Evolutionary conservation across 2,113 vertebrate species (phyloP).

Genomic region (Entomyzon cyanotis): DNA sequence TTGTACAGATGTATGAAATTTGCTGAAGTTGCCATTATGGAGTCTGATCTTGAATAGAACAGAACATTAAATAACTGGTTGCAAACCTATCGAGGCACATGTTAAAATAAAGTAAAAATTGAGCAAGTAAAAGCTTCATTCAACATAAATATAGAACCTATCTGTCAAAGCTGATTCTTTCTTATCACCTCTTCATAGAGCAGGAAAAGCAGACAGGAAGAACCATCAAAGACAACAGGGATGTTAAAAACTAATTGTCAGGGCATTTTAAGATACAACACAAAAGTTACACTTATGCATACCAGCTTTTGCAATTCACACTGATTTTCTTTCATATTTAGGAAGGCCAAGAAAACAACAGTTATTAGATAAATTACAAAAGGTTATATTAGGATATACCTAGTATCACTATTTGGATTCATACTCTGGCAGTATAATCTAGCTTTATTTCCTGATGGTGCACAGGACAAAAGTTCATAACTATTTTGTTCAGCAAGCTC

Average conservation of each 20-base stretch:
- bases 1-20: neutral
- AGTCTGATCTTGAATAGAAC: neutral
- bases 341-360: neutral
- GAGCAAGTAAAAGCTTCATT: neutral
- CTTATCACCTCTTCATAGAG: neutral
- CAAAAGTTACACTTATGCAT: neutral
- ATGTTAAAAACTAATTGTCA: neutral
- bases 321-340: neutral
- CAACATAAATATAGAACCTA: neutral
- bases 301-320: neutral
- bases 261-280: neutral
- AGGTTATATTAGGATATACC: neutral
- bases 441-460: neutral
- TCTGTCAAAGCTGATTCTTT: neutral
- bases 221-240: neutral
- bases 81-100: neutral
- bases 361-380: neutral
- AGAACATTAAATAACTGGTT: neutral
- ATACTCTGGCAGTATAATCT: neutral
- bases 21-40: neutral
- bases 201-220: neutral
- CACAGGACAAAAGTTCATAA: neutral
- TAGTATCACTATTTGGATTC: neutral
- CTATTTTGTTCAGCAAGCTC: neutral
- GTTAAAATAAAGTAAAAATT: neutral